Evolutionary conservation across 2,888 invertebrate genomes (phyloP).

Genomic region (Limulus polyphemus): DNA sequence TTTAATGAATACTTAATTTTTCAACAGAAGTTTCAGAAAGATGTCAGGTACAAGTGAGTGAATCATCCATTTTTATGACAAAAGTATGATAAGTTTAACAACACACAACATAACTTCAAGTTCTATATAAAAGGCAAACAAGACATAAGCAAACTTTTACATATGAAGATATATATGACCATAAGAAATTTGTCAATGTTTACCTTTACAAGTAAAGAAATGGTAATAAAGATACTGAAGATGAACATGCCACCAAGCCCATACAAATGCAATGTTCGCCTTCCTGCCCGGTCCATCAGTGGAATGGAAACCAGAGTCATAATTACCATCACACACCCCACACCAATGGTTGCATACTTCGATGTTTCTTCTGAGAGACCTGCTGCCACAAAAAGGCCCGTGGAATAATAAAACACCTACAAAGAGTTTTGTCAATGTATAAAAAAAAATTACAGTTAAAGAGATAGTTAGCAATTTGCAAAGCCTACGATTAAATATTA

Average conservation of each 20-base stretch:
- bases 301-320: slow-evolving; percentile 94
- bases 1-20: no score
- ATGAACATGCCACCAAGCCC: slow-evolving; percentile 92
- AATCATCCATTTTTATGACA: no score
- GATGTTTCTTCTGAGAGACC: slow-evolving; percentile 79
- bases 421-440: slow-evolving; percentile 5
- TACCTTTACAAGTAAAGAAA: slow-evolving; percentile 93
- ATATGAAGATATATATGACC: no score
- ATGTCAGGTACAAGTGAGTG: no score
- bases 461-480: no score
- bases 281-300: slow-evolving; percentile 88
- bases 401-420: slow-evolving; percentile 93
- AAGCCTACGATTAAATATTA: no score
- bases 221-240: slow-evolving; percentile 95
- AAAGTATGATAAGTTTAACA: no score
- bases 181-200: slow-evolving; percentile 22
- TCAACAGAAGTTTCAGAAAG: no score
- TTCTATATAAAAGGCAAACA: no score
- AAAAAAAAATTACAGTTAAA: no score
- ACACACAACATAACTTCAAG: no score
- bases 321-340: slow-evolving; percentile 86
- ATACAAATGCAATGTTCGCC: slow-evolving; percentile 83
- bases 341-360: slow-evolving; percentile 91
- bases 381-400: slow-evolving; percentile 75
- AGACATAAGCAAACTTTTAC: no score